These are phyloP conservation scores for Drosophila nr. medialis DNA, from an alignment of 2,888 invertebrate species.

Conservation along the genomic window DNA sequence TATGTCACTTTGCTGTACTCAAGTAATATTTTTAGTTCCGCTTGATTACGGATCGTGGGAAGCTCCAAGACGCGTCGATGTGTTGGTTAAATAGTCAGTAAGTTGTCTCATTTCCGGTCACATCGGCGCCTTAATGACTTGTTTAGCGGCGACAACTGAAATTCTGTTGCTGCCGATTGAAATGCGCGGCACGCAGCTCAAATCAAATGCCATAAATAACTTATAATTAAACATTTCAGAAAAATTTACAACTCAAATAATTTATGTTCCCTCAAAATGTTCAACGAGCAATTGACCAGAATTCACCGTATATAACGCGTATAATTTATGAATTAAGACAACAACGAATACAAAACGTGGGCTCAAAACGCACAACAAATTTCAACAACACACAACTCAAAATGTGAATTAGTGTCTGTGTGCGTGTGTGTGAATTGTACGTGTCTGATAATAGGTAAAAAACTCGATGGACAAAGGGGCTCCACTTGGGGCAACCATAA, in stretches of 20 bases:
- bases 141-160: slow-evolving; percentile 36
- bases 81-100: slow-evolving; percentile 12
- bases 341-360: slow-evolving; percentile 29
- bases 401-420: slow-evolving; percentile 7
- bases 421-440: slow-evolving; percentile 18
- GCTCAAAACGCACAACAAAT: slow-evolving; percentile 34
- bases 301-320: slow-evolving; percentile 21
- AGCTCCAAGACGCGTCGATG: slow-evolving; percentile 8
- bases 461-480: slow-evolving; percentile 5
- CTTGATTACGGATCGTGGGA: slow-evolving; percentile 51
- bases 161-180: slow-evolving; percentile 28
- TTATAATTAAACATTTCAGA: slow-evolving; percentile 66
- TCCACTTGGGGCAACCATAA: slow-evolving; percentile 59
- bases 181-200: slow-evolving; percentile 59
- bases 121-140: slow-evolving; percentile 54
- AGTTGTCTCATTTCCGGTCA: slow-evolving; percentile 52
- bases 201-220: slow-evolving; percentile 74
- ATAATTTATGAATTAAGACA: slow-evolving; percentile 67
- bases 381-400: slow-evolving; percentile 45
- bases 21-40: slow-evolving; percentile 26
- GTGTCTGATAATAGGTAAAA: slow-evolving; percentile 54
- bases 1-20: neutral
- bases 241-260: slow-evolving; percentile 70
- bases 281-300: slow-evolving; percentile 71
- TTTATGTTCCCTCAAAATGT: slow-evolving; percentile 66